Conservation (phyloP, 2,797 vertebrate genomes). For the Lacerta bilineata region DNA sequence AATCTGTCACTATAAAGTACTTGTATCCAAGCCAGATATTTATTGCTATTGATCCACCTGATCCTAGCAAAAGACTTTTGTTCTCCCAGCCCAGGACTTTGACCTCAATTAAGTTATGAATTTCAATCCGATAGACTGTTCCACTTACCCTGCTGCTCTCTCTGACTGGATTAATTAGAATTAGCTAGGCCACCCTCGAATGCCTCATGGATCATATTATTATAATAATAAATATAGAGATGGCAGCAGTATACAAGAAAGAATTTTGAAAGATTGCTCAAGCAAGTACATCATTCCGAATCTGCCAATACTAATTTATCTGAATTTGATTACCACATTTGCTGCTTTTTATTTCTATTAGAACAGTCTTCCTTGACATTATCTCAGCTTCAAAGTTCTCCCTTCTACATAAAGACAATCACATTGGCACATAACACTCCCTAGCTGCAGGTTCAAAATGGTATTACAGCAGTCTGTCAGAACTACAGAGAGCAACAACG, state of each 20-base stretch:
- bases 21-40: slow-evolving; percentile 94
- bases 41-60: slow-evolving; percentile 99
- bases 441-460: slow-evolving; percentile 66
- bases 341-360: slow-evolving; percentile 81
- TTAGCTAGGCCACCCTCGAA: slow-evolving; percentile 90
- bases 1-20: slow-evolving; percentile 85
- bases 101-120: slow-evolving; percentile 99
- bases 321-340: slow-evolving; percentile 82
- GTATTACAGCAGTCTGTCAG: slow-evolving; percentile 72
- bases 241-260: slow-evolving; percentile 78
- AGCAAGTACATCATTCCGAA: slow-evolving; percentile 83
- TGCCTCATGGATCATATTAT: slow-evolving; percentile 94
- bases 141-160: slow-evolving; percentile 90
- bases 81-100: slow-evolving; percentile 94
- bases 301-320: slow-evolving; percentile 88
- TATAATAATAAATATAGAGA: slow-evolving; percentile 94
- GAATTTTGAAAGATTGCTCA: slow-evolving; percentile 86
- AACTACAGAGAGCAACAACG: slow-evolving; percentile 72
- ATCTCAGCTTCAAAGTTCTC: slow-evolving; percentile 76
- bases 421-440: slow-evolving; percentile 44
- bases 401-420: slow-evolving; percentile 73
- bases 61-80: slow-evolving; percentile 96
- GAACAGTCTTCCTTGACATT: slow-evolving; percentile 76
- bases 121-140: slow-evolving; percentile 99
- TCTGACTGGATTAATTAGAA: slow-evolving; percentile 98